Conservation (phyloP, 2,797 vertebrate genomes). For the Tamandua tetradactyla region DNA sequence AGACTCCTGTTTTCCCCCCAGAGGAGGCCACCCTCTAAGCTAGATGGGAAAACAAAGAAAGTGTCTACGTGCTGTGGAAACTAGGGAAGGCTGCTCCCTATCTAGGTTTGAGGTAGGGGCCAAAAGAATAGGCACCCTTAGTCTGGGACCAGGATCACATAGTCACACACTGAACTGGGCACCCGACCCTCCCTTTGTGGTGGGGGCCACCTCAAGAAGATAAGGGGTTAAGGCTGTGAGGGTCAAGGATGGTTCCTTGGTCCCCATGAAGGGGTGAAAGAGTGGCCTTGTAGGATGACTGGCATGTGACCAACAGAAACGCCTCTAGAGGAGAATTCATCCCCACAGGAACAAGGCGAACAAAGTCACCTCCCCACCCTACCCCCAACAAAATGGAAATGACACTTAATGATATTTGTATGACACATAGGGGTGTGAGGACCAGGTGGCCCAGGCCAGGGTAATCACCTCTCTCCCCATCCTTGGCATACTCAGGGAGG, state of each 20-base stretch:
- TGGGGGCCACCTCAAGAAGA: not conserved
- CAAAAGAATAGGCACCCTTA: not conserved
- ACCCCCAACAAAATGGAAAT: not conserved
- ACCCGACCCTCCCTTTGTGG: not conserved
- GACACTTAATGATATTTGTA: not conserved
- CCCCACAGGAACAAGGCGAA: not conserved
- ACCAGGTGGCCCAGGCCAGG: not conserved
- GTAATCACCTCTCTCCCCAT: no score
- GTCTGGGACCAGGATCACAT: not conserved
- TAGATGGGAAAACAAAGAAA: not conserved
- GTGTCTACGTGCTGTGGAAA: not conserved
- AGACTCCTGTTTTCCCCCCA: accelerated
- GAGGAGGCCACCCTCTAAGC: not conserved
- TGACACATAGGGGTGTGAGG: not conserved
- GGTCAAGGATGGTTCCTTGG: not conserved
- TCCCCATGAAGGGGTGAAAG: not conserved
- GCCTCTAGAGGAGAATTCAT: not conserved
- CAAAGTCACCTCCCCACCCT: no score
- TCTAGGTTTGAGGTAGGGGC: not conserved
- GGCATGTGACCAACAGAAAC: no score
- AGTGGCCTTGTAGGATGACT: not conserved
- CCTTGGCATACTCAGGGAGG: not conserved
- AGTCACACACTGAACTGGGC: not conserved
- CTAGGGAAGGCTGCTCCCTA: not conserved
- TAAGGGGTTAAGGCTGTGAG: not conserved